These are phyloP conservation scores for Ptyas mucosa DNA, from an alignment of 2,113 vertebrate genomes.

Conservation along the genomic window DNA sequence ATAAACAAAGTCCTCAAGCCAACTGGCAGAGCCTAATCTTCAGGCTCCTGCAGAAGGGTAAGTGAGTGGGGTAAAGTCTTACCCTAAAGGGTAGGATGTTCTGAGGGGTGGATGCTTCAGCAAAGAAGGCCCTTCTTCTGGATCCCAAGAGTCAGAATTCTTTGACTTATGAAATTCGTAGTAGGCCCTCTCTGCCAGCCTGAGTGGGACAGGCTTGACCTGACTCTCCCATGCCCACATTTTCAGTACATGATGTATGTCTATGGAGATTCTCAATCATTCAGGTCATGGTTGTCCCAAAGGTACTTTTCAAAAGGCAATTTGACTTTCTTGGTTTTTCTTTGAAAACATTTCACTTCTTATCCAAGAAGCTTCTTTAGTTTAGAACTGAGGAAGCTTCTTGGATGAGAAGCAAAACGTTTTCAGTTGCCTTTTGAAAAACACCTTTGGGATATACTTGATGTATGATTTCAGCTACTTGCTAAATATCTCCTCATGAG, in stretches of 20 bases:
- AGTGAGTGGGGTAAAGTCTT: neutral
- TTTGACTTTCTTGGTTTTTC: no score
- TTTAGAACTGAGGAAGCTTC: no score
- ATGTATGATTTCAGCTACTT: neutral
- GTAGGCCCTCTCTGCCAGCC: neutral
- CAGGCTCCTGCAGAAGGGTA: neutral
- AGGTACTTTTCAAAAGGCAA: no score
- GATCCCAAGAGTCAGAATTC: neutral
- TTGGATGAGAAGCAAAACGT: no score
- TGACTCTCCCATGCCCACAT: neutral
- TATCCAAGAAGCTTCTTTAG: no score
- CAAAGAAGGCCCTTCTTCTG: neutral
- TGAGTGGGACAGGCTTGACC: neutral
- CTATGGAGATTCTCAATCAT: no score
- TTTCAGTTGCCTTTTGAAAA: no score
- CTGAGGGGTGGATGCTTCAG: neutral
- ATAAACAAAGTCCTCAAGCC: neutral
- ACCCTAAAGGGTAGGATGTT: neutral
- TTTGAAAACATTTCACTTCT: no score
- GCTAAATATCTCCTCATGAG: neutral
- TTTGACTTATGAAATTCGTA: neutral
- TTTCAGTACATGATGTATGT: neutral
- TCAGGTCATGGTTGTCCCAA: no score
- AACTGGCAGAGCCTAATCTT: neutral
- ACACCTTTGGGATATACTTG: neutral